A percentile compares a stretch with the other conserved stretches of the same genome.
Conservation (phyloP, 2,888 invertebrate genomes). For the Galerucella nymphaeae region DNA sequence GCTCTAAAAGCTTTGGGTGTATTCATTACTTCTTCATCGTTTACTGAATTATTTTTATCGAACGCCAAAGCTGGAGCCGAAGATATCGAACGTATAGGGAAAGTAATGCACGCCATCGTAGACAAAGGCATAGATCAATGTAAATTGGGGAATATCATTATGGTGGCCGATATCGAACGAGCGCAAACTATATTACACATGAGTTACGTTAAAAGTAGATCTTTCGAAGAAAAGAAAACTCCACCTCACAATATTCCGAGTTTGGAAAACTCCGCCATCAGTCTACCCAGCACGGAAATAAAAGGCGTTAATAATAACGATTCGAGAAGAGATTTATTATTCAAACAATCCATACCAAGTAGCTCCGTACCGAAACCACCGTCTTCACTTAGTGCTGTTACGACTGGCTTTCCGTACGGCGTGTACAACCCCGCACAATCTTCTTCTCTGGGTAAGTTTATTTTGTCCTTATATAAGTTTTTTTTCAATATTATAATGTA, state of each 20-base stretch:
- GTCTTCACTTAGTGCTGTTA: constrained; percentile 53
- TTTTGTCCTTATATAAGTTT: neutral
- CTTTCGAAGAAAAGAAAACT: constrained; percentile 52
- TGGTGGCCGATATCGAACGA: constrained; percentile 66
- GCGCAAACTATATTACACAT: constrained; percentile 65
- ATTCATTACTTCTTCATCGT: constrained; percentile 68
- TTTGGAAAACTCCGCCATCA: constrained; percentile 31
- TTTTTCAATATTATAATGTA: neutral
- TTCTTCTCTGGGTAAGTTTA: constrained; percentile 36
- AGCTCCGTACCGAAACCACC: constrained; percentile 53
- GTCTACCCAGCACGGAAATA: constrained; percentile 21
- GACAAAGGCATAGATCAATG: constrained; percentile 66
- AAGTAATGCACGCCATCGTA: constrained; percentile 63
- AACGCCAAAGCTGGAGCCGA: constrained; percentile 59
- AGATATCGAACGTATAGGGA: constrained; percentile 53
- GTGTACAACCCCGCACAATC: constrained; percentile 40
- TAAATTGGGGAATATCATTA: constrained; percentile 64
- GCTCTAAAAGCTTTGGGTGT: constrained; percentile 69
- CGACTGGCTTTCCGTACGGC: constrained; percentile 46
- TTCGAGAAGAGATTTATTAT: constrained; percentile 26
- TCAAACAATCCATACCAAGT: constrained; percentile 27
- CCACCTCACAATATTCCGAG: constrained; percentile 3
- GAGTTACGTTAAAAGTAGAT: constrained; percentile 60
- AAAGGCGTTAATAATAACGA: constrained; percentile 23
- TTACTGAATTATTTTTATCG: constrained; percentile 69